Base-by-base conservation (phyloP, 2,113 vertebrate species). In the Nibea albiflora region DNA sequence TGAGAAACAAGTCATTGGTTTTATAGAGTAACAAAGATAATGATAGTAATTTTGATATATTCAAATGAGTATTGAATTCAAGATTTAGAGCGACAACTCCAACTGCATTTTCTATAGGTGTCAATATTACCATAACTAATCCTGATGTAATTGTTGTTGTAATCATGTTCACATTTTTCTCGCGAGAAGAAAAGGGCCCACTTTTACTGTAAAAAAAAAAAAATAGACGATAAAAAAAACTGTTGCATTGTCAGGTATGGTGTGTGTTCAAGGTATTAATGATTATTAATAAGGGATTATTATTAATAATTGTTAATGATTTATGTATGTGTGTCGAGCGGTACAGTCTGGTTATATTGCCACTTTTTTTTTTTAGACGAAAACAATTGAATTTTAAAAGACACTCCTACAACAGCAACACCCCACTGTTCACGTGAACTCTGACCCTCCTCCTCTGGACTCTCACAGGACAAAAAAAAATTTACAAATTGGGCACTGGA, bases 41-140 rank as follows among this genome's bases (percentile, higher is more conserved):
- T 82, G 76, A 90, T 86, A 92, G 92, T 94, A 86, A 92, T 94
- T 95, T 94, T 94, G 92, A 94, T 94, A 94, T 93, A 92, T 91
- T 88, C 80, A 80, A 84, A 90, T 62, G 84, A 89, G 84, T 92
- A 90, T 83, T 85, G 85, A 90, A 77, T 81, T 90, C 69, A 85
- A 88, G 88, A 80, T 90, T 92, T 90, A 93, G 92, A 85, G 81
- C 67, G 53, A 84, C 80, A 69, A 90, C 79, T 90, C 81, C 85
- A 75, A 90, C 88, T 83, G 90, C 92, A 90, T 93, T 94, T 94
- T 93, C 89, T 93, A 93, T 93, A 84, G 83, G 85, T 92, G 92
- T 94, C 87, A 78, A 91, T 90, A 91, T 92, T 92, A 89, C 77
- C 88, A 86, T 92, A 88, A 93, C 84, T 92, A 86, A 91, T 89